Conservation (phyloP, 2,797 vertebrate genomes). For the Alosa sapidissima region DNA sequence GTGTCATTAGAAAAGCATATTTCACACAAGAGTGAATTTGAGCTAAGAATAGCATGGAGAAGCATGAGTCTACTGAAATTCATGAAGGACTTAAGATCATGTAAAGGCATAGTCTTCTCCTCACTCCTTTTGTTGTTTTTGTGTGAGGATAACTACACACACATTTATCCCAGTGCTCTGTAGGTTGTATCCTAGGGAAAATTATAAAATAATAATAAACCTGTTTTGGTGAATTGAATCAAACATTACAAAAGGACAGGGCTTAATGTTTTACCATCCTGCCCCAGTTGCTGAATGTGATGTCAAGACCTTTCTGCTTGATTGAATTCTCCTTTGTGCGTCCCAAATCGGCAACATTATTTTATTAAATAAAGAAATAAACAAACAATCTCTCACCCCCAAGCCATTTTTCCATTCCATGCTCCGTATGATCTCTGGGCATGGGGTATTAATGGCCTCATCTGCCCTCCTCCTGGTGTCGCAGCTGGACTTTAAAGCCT, state of each 20-base stretch:
- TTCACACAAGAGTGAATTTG: background rate
- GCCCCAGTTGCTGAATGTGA: background rate
- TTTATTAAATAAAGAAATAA: background rate
- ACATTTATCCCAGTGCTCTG: background rate
- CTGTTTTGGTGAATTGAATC: too few species aligned
- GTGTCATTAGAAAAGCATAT: slow-evolving; percentile 2
- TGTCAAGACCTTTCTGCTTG: background rate
- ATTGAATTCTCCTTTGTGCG: background rate
- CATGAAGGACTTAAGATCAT: background rate
- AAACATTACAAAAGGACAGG: too few species aligned
- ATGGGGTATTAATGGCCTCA: slow-evolving; percentile 57
- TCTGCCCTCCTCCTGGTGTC: slow-evolving; percentile 38
- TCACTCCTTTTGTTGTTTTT: background rate
- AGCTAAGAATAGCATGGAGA: background rate
- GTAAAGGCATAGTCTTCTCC: background rate
- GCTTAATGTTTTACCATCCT: too few species aligned
- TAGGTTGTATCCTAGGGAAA: too few species aligned
- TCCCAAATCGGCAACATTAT: background rate
- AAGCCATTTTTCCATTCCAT: background rate
- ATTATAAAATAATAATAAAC: too few species aligned
- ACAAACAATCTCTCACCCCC: background rate
- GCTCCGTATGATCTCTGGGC: slow-evolving; percentile 45
- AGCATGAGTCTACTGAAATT: background rate
- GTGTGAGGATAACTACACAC: background rate
- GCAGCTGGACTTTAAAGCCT: slow-evolving; percentile 59